These are phyloP conservation scores for Alethe castanea DNA, from an alignment of 2,113 vertebrate genomes.

Conservation along the genomic window DNA sequence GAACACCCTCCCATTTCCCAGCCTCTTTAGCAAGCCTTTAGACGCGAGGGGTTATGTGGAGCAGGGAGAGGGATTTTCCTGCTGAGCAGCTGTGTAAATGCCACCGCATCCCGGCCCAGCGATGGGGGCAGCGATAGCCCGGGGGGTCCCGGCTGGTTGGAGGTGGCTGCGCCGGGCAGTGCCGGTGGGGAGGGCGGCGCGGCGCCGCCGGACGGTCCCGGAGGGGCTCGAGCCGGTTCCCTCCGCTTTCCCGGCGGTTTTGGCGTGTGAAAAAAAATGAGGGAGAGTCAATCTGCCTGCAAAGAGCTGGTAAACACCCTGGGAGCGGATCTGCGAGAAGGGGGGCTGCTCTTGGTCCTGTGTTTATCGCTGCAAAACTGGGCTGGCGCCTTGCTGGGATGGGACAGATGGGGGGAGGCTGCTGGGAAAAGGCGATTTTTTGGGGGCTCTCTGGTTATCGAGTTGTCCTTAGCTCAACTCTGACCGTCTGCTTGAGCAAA, in stretches of 20 bases:
- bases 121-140: not conserved
- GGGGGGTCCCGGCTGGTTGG: not conserved
- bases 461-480: constrained; percentile 5
- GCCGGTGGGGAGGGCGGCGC: not conserved
- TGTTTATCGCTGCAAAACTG: not conserved
- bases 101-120: accelerated
- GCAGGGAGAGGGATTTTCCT: not conserved
- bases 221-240: not conserved
- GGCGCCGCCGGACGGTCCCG: not conserved
- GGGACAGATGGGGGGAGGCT: not conserved
- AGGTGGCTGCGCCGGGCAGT: not conserved
- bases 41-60: not conserved
- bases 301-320: not conserved
- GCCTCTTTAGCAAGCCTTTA: not conserved
- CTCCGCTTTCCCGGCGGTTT: not conserved
- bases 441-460: not conserved
- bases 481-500: not conserved
- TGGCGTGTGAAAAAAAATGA: not conserved
- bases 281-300: not conserved
- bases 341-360: not conserved
- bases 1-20: not conserved
- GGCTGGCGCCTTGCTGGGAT: not conserved
- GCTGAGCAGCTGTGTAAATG: constrained; percentile 19
- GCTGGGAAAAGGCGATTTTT: not conserved
- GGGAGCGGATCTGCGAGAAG: not conserved